Evolutionary conservation across 1,140 invertebrate genomes (phyloP).

Genomic region (Paralvinella palmiformis): DNA sequence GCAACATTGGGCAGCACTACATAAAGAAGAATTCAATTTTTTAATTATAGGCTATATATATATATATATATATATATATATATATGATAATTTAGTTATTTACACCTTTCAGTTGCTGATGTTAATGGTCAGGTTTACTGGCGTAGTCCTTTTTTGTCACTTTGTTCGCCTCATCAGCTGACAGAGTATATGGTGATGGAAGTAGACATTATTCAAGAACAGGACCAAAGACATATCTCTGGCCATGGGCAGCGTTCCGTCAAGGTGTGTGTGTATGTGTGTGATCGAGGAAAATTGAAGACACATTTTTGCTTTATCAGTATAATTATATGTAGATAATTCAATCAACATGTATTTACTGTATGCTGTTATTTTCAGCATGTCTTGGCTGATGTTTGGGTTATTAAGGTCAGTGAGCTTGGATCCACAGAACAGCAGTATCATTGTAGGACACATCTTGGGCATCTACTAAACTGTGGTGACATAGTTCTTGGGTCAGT

Average conservation of each 20-base stretch:
- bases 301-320: not conserved
- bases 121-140: slow-evolving; percentile 75
- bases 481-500: slow-evolving; percentile 83
- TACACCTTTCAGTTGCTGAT: slow-evolving; percentile 67
- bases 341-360: not conserved
- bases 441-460: slow-evolving; percentile 76
- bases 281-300: not conserved
- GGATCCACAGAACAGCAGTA: slow-evolving; percentile 60
- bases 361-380: slow-evolving; percentile 58
- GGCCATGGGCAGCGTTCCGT: slow-evolving; percentile 26
- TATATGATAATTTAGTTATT: too few species aligned
- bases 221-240: slow-evolving; percentile 53
- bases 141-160: slow-evolving; percentile 74
- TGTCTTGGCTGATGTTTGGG: slow-evolving; percentile 86
- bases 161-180: slow-evolving; percentile 86
- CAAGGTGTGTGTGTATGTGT: slow-evolving; percentile 30
- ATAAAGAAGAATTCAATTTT: too few species aligned
- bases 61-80: too few species aligned
- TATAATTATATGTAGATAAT: not conserved
- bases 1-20: too few species aligned
- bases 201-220: slow-evolving; percentile 73
- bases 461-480: slow-evolving; percentile 85
- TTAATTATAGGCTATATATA: too few species aligned
- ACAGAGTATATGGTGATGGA: slow-evolving; percentile 94
- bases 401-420: slow-evolving; percentile 81